A percentile compares a stretch with the other conserved stretches of the same genome.
Conservation (phyloP, 2,797 vertebrate genomes). For the Peromyscus eremicus region DNA sequence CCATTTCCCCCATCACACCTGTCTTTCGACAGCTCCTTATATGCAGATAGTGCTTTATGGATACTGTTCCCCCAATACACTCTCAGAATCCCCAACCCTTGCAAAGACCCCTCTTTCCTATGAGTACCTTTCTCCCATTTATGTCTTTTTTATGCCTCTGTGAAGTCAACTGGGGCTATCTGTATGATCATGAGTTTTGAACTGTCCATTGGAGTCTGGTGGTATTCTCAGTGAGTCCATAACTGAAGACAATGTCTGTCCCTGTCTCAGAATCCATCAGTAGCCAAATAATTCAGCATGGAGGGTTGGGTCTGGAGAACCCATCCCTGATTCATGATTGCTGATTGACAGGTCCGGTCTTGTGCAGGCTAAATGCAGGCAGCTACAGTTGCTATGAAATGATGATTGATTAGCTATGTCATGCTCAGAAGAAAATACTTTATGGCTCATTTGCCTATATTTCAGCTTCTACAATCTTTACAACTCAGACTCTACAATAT, state of each 20-base stretch:
- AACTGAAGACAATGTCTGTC: background rate
- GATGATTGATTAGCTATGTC: background rate
- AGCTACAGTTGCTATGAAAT: background rate
- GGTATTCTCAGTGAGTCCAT: background rate
- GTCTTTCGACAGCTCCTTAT: no score
- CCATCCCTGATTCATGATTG: background rate
- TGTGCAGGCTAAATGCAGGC: no score
- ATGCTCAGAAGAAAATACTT: background rate
- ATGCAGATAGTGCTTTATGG: background rate
- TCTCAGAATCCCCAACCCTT: background rate
- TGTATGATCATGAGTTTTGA: background rate
- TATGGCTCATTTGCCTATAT: background rate
- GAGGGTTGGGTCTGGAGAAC: background rate
- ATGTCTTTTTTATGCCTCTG: background rate
- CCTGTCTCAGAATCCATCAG: background rate
- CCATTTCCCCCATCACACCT: background rate
- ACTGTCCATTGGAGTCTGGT: background rate
- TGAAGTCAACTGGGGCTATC: background rate
- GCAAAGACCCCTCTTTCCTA: no score
- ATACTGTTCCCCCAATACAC: background rate
- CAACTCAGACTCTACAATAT: background rate
- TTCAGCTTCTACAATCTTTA: background rate
- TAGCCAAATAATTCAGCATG: background rate
- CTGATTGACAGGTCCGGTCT: background rate
- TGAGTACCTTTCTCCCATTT: background rate